Conservation (phyloP, 2,888 invertebrate genomes). For the Sminthurides aquaticus region DNA sequence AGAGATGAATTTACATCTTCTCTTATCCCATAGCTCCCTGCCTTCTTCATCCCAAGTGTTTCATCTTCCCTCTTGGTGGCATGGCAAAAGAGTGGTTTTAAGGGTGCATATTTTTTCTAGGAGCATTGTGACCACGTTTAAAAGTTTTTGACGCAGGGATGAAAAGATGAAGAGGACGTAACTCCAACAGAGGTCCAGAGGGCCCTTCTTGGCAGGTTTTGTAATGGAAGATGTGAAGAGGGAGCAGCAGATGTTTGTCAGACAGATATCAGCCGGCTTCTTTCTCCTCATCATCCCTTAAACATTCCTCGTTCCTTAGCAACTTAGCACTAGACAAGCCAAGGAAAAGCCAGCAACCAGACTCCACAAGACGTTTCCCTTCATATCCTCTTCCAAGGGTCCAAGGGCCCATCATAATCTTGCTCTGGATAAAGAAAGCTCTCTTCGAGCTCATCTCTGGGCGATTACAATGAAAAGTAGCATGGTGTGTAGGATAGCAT, state of each 20-base stretch:
- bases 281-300: constrained; percentile 5
- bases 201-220: not conserved
- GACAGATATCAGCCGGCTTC: constrained; percentile 11
- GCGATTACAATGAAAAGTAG: not conserved
- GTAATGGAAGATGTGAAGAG: constrained; percentile 2
- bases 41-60: too few relatives aligned
- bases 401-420: constrained; percentile 9
- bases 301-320: too few relatives aligned
- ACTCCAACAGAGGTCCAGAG: not conserved
- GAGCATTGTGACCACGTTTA: not conserved
- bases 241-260: constrained; percentile 23
- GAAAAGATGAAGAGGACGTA: not conserved
- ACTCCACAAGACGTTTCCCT: constrained; percentile 21
- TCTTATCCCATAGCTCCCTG: too few relatives aligned
- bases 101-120: not conserved
- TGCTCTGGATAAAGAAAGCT: constrained; percentile 11
- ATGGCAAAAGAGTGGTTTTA: not conserved
- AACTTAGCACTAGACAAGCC: too few relatives aligned
- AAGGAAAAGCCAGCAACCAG: not conserved
- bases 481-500: too few relatives aligned
- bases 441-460: constrained; percentile 8
- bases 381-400: not conserved
- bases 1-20: too few relatives aligned
- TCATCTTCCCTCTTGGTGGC: too few relatives aligned
- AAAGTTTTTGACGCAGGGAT: not conserved